Percentiles rank a stretch among this genome's conserved stretches.
Conservation (phyloP, 2,888 invertebrate species). For the Stegophylla sp. region DNA sequence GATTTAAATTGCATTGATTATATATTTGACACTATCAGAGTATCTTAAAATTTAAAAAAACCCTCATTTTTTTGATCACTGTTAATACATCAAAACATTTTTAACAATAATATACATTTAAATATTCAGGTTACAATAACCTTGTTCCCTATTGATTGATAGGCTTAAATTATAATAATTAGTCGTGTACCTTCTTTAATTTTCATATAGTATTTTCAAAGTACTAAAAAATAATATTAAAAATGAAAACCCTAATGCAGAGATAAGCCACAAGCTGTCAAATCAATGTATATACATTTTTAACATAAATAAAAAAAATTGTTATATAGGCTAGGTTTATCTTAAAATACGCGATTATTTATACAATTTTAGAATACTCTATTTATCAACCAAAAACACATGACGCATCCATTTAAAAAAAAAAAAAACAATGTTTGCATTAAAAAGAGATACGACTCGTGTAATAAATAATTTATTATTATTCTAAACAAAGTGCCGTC, state of each 20-base stretch:
- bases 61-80: constrained; percentile 57
- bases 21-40: constrained; percentile 46
- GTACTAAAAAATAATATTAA: constrained; percentile 55
- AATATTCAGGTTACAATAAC: constrained; percentile 40
- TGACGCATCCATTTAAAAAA: constrained; percentile 13
- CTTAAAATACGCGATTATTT: constrained; percentile 54
- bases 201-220: constrained; percentile 26
- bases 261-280: constrained; percentile 56
- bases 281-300: constrained; percentile 47
- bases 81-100: constrained; percentile 55
- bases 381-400: constrained; percentile 28
- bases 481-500: constrained; percentile 57
- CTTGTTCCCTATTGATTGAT: constrained; percentile 58
- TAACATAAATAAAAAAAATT: constrained; percentile 43
- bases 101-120: constrained; percentile 53
- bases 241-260: constrained; percentile 55
- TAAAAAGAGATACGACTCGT: not conserved
- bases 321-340: constrained; percentile 48
- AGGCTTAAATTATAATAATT: constrained; percentile 57
- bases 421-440: constrained; percentile 10
- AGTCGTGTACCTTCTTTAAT: constrained; percentile 36
- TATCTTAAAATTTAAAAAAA: constrained; percentile 44
- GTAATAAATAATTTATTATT: constrained; percentile 48
- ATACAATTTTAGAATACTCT: constrained; percentile 55
- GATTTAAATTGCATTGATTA: constrained; percentile 33